Conservation (phyloP, 2,113 vertebrate genomes). For the Elgaria multicarinata region DNA sequence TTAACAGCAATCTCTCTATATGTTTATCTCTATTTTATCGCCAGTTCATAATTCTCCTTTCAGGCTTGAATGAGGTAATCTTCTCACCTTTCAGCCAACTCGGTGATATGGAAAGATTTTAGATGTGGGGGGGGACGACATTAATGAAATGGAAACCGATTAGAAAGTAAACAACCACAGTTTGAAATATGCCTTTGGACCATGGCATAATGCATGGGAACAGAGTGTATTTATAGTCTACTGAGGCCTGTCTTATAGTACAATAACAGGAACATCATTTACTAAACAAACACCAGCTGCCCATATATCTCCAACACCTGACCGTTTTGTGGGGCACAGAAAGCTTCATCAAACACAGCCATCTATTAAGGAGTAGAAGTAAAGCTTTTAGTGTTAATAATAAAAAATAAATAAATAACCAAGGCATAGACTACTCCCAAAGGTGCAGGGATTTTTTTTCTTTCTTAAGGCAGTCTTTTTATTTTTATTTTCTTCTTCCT, state of each 20-base stretch:
- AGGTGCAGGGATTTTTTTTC: conserved; percentile 43
- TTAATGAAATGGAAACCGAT: conserved; percentile 56
- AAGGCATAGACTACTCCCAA: conserved; percentile 25
- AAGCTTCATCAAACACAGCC: conserved; percentile 57
- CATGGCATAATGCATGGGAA: conserved; percentile 30
- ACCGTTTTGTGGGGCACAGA: conserved; percentile 46
- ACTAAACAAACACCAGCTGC: conserved; percentile 67
- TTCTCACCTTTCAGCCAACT: conserved; percentile 46
- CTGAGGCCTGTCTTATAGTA: conserved; percentile 51
- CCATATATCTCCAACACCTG: conserved; percentile 51
- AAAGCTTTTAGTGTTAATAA: conserved; percentile 45
- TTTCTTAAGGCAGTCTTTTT: conserved; percentile 30
- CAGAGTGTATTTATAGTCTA: conserved; percentile 43
- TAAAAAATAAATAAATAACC: conserved; percentile 40
- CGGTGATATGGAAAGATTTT: conserved; percentile 20
- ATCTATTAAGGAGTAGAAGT: conserved; percentile 43
- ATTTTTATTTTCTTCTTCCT: conserved; percentile 28
- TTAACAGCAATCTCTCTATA: background rate
- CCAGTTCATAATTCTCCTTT: conserved; percentile 18
- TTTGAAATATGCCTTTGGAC: conserved; percentile 35
- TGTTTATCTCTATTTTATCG: conserved; percentile 15
- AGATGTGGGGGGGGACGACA: conserved; percentile 7
- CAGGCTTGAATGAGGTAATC: conserved; percentile 8
- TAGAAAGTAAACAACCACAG: conserved; percentile 42
- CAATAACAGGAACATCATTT: conserved; percentile 61